Evolutionary conservation across 1,140 invertebrate species (phyloP).

Genomic region (Uloborus diversus): DNA sequence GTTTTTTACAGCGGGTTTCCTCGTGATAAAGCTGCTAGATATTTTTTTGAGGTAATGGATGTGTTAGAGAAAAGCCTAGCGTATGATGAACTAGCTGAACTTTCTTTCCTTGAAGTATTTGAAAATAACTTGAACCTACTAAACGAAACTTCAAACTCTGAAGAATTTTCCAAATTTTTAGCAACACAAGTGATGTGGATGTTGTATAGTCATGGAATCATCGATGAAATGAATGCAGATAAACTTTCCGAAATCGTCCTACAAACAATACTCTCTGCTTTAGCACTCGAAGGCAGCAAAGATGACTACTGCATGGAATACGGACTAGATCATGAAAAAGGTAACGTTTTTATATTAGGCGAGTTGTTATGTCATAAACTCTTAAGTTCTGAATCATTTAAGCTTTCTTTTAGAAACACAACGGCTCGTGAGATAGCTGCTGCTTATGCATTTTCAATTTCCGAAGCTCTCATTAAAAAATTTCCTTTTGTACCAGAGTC

Average conservation of each 20-base stretch:
- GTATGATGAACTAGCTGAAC: not conserved
- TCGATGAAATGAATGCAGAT: not conserved
- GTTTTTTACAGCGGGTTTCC: conserved; percentile 31
- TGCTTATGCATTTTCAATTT: conserved; percentile 31
- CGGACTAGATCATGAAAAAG: conserved; percentile 32
- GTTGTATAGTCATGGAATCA: conserved; percentile 19
- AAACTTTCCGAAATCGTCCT: conserved; percentile 12
- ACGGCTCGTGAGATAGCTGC: conserved; percentile 30
- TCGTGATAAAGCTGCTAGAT: not conserved
- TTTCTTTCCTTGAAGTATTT: not conserved
- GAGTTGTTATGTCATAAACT: conserved; percentile 22
- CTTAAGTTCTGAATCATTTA: conserved; percentile 7
- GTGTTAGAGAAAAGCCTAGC: not conserved
- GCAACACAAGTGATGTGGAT: conserved; percentile 3
- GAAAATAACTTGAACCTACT: conserved; percentile 14
- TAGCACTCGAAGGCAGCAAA: not conserved
- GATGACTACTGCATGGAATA: conserved; percentile 3
- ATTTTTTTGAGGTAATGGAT: conserved; percentile 15
- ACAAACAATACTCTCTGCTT: conserved; percentile 6
- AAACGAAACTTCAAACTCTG: conserved; percentile 20
- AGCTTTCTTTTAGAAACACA: conserved; percentile 5
- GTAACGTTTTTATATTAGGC: conserved; percentile 16
- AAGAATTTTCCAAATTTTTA: conserved; percentile 20
- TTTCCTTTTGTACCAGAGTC: conserved; percentile 21
- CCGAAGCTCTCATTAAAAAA: conserved; percentile 22